Evolutionary conservation across 1,140 invertebrate species (phyloP), one percentile per base, ranked within the genome.

Genomic region (Lordiphosa collinella): DNA sequence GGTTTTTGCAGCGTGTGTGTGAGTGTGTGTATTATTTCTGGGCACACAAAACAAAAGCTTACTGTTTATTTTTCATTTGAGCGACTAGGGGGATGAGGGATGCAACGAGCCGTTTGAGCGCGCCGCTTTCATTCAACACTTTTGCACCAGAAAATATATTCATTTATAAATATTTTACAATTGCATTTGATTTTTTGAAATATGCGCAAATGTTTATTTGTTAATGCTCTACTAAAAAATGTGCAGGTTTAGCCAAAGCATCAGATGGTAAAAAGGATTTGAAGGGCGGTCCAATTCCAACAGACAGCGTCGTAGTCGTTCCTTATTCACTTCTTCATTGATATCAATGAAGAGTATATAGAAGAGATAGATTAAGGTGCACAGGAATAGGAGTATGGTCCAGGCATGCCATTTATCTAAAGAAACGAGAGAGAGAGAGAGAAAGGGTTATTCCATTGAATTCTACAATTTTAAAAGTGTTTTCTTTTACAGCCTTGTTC

Each of bases 21-120:
- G 61, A 36, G 32, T 31, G 13, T 32, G 13, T 36, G 38, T 75
- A 60, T 58, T 60, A 75, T 80, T 75, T 59, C 59, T 71, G 57
- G 43, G 50, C 46, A 25, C 2, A 44, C 41, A 75, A 82, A 80
- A 80, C 66, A 80, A 64, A 68, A 76, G 76, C 58, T 69, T 67
- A 84, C 59, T 80, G 80, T 82, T 80, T 80, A 67, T 67, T 80
- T 80, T 80, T 82, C 76, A 80, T 82, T 76, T 76, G 57, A 49
- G 37, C 38, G 63, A 16, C 41, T 63, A 16, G 1, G 44, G 40
- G 31, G 10, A 9, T 14, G 34, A 9, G 16, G 38, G 10, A 2
- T 14, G 3, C 22, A 12, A 10, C 50, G 58, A 70, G 56, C 76
- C 70, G 71, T 80, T 60, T 34, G 61, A 71, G 61, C 64, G 75